Conservation (phyloP, 2,888 invertebrate species). For the Hypercompe scribonia region DNA sequence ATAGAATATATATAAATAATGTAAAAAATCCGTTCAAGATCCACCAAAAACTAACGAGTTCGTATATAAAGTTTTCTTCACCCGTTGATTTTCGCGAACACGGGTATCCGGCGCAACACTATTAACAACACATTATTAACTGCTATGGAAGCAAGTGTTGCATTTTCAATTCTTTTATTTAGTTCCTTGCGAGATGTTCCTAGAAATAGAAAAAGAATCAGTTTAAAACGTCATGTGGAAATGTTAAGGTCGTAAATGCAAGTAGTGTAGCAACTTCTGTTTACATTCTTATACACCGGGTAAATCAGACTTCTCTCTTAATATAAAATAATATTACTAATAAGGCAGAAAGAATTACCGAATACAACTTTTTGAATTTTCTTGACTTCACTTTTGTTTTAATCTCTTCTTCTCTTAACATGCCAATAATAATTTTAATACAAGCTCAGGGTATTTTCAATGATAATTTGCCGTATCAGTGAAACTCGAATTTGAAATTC, state of each 20-base stretch:
- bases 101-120: too few relatives aligned
- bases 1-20: too few relatives aligned
- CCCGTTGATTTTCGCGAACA: too few relatives aligned
- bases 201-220: too few relatives aligned
- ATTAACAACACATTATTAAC: too few relatives aligned
- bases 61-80: too few relatives aligned
- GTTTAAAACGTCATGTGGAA: too few relatives aligned
- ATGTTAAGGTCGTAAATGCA: neutral
- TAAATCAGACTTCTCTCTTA: neutral
- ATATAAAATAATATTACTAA: neutral
- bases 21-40: too few relatives aligned
- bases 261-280: neutral
- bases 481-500: conserved; percentile 12
- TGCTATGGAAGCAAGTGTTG: neutral
- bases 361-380: conserved; percentile 11
- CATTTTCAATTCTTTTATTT: neutral
- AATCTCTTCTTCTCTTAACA: conserved; percentile 9
- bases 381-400: conserved; percentile 23
- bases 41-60: too few relatives aligned
- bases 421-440: conserved; percentile 20
- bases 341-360: neutral
- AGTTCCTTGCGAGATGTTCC: neutral
- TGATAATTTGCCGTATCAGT: neutral
- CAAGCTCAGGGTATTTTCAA: conserved; percentile 42
- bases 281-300: too few relatives aligned